Evolutionary conservation across 2,888 invertebrate genomes (phyloP).

Genomic region (Tribolium freemani): DNA sequence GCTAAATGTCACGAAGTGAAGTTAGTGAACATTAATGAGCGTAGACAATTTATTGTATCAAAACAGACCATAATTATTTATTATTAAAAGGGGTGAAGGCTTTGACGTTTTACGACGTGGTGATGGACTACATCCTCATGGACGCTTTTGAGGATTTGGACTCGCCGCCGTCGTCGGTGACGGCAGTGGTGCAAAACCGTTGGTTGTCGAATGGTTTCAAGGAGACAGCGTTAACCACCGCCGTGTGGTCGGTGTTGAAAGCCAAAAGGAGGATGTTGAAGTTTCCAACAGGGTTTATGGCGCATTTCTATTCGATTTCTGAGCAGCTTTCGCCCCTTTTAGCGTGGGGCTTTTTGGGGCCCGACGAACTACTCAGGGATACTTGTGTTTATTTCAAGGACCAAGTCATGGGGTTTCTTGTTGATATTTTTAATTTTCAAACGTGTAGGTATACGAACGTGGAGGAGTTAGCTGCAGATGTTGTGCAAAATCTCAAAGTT

Average conservation of each 20-base stretch:
- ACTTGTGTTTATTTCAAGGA: slow-evolving; percentile 94
- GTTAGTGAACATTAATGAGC: too few species aligned
- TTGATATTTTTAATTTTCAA: slow-evolving; percentile 94
- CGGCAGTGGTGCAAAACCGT: slow-evolving; percentile 95
- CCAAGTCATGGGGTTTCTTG: slow-evolving; percentile 89
- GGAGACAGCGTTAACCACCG: slow-evolving; percentile 92
- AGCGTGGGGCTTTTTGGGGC: slow-evolving; percentile 98
- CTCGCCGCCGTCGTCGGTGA: slow-evolving; percentile 93
- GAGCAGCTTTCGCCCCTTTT: slow-evolving; percentile 92
- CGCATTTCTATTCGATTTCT: slow-evolving; percentile 97
- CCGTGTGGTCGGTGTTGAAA: slow-evolving; percentile 97
- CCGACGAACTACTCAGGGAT: slow-evolving; percentile 87
- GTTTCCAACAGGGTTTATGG: slow-evolving; percentile 94
- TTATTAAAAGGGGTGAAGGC: slow-evolving; percentile 79
- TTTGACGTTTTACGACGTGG: slow-evolving; percentile 95
- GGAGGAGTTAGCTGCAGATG: slow-evolving; percentile 89
- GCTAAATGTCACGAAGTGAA: too few species aligned
- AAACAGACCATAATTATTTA: too few species aligned
- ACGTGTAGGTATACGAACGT: slow-evolving; percentile 89
- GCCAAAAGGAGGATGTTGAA: slow-evolving; percentile 93
- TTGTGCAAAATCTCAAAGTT: slow-evolving; percentile 80
- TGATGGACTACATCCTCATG: slow-evolving; percentile 94
- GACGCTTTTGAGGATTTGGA: slow-evolving; percentile 98
- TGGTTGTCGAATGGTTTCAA: slow-evolving; percentile 98
- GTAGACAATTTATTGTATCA: too few species aligned